These are phyloP conservation scores for Teleogryllus occipitalis DNA, from an alignment of 1,140 invertebrate species.

Conservation along the genomic window DNA sequence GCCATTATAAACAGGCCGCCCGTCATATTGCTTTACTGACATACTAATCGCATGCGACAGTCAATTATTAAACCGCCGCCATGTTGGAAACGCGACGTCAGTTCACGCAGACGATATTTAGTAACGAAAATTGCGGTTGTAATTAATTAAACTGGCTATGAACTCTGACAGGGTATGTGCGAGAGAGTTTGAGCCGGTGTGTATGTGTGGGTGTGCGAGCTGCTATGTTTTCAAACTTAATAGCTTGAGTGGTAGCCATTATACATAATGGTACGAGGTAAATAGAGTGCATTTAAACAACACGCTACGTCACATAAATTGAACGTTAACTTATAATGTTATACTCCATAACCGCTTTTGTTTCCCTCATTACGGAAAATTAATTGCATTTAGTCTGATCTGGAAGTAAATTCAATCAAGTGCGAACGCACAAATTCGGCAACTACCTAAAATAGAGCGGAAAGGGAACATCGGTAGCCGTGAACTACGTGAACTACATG, in stretches of 20 bases:
- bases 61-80: slow-evolving; percentile 17
- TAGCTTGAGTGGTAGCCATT: not conserved
- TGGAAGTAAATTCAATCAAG: too few relatives aligned
- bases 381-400: not conserved
- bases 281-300: not conserved
- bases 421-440: too few relatives aligned
- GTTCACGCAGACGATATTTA: slow-evolving; percentile 1
- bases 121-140: slow-evolving; percentile 14
- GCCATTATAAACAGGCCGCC: not conserved
- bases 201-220: not conserved
- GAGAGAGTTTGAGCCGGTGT: not conserved
- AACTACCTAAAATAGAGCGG: too few relatives aligned
- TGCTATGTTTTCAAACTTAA: not conserved
- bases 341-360: not conserved
- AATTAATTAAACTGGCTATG: slow-evolving; percentile 16
- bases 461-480: too few relatives aligned
- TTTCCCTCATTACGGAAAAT: not conserved
- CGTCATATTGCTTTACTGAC: not conserved
- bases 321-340: too few relatives aligned
- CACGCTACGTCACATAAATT: not conserved
- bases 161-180: slow-evolving; percentile 7
- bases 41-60: slow-evolving; percentile 15
- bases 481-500: too few relatives aligned
- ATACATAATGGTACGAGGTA: not conserved
- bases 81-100: slow-evolving; percentile 9